Percentiles rank a stretch among this genome's conserved stretches.
Conservation (phyloP, 1,140 invertebrate genomes). For the Achroia grisella region DNA sequence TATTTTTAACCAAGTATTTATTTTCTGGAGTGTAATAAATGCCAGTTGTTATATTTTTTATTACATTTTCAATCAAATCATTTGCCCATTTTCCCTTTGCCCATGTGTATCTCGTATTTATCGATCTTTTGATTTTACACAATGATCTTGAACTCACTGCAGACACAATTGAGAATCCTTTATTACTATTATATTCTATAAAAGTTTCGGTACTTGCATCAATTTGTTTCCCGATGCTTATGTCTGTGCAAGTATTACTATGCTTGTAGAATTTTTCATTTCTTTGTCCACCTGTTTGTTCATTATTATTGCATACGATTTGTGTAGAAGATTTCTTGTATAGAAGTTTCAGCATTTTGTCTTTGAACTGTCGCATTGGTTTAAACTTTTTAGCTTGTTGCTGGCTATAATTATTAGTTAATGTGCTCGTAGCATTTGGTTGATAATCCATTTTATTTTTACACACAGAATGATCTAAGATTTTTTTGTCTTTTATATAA, state of each 20-base stretch:
- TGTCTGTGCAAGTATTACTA: not conserved
- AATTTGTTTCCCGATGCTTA: not conserved
- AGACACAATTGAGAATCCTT: not conserved
- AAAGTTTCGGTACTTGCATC: conserved; percentile 10
- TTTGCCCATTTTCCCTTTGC: conserved; percentile 42
- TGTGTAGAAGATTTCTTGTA: conserved; percentile 27
- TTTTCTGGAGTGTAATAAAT: conserved; percentile 44
- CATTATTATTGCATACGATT: conserved; percentile 6
- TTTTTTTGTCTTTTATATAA: too few species aligned
- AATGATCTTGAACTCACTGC: too few species aligned
- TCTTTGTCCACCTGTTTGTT: conserved; percentile 3
- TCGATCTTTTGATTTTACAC: too few species aligned
- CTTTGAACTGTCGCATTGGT: conserved; percentile 34
- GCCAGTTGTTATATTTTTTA: conserved; percentile 47
- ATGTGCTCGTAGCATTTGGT: not conserved
- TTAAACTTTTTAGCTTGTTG: conserved; percentile 16
- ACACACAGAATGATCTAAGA: not conserved
- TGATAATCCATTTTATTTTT: conserved; percentile 11
- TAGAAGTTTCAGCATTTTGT: conserved; percentile 44
- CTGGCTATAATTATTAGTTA: not conserved
- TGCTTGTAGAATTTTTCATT: not conserved
- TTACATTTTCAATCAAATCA: conserved; percentile 54
- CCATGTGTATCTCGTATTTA: conserved; percentile 20
- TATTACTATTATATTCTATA: not conserved
- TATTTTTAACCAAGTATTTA: conserved; percentile 14